A percentile compares a stretch with the other conserved stretches of the same genome.
Conservation (phyloP, 2,888 invertebrate genomes). For the Rhagophthalmus giganteus region DNA sequence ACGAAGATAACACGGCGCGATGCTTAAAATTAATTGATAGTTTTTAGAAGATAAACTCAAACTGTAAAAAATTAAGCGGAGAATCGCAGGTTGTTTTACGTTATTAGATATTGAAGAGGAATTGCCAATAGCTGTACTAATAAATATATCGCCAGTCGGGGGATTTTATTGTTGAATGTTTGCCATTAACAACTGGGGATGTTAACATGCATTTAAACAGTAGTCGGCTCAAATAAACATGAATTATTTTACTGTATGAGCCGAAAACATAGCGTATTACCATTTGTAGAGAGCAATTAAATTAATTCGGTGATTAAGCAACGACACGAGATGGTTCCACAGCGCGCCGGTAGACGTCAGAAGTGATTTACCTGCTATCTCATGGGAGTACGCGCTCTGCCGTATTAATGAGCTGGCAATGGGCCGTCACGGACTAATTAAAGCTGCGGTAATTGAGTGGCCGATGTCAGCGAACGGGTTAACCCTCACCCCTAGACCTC, state of each 20-base stretch:
- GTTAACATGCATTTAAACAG: constrained; percentile 37
- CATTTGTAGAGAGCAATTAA: constrained; percentile 48
- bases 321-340: constrained; percentile 45
- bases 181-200: constrained; percentile 33
- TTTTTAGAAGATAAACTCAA: no score
- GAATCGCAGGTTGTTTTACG: no score
- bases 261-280: constrained; percentile 43
- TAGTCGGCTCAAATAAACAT: constrained; percentile 39
- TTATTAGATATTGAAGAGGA: no score
- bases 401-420: constrained; percentile 55
- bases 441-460: constrained; percentile 55
- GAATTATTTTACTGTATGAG: constrained; percentile 36
- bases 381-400: constrained; percentile 45
- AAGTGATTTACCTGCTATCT: constrained; percentile 54
- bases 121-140: background rate
- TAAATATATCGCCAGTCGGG: constrained; percentile 16
- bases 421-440: constrained; percentile 56
- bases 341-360: constrained; percentile 41
- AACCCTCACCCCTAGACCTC: constrained; percentile 48
- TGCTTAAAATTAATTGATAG: no score
- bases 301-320: constrained; percentile 52
- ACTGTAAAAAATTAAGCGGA: no score
- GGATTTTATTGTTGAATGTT: constrained; percentile 30
- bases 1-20: no score
- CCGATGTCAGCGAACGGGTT: constrained; percentile 53